Evolutionary conservation across 1,140 invertebrate species (phyloP).

Genomic region (Ruditapes philippinarum): DNA sequence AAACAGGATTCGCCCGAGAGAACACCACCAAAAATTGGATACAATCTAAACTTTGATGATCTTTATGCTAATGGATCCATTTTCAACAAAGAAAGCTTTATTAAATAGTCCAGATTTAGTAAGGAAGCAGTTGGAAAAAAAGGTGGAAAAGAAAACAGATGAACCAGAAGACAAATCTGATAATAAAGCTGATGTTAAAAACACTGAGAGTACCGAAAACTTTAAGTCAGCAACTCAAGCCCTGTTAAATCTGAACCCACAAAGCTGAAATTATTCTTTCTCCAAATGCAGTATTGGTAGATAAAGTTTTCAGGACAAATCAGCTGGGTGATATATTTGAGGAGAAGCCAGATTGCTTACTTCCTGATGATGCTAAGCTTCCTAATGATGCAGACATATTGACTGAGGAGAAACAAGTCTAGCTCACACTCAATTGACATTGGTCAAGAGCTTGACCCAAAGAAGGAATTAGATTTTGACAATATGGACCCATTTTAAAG

Average conservation of each 20-base stretch:
- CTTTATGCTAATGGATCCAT: constrained; percentile 49
- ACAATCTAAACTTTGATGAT: constrained; percentile 62
- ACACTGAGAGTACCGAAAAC: background rate
- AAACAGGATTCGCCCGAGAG: constrained; percentile 41
- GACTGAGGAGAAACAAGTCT: background rate
- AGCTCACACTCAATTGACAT: no score
- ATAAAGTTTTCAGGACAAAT: background rate
- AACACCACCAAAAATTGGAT: constrained; percentile 47
- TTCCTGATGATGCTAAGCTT: background rate
- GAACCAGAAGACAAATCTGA: background rate
- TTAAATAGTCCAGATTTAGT: constrained; percentile 55
- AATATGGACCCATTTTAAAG: constrained; percentile 37
- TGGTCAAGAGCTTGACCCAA: background rate
- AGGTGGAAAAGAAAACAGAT: background rate
- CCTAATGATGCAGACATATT: background rate
- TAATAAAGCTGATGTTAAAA: background rate
- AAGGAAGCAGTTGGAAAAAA: background rate
- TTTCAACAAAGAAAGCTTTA: constrained; percentile 48
- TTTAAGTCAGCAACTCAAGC: constrained; percentile 5
- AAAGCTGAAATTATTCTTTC: background rate
- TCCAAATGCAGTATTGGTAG: background rate
- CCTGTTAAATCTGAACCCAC: background rate
- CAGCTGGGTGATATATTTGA: background rate
- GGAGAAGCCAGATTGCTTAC: background rate
- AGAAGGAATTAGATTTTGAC: constrained; percentile 20